Evolutionary conservation across 2,113 vertebrate species (phyloP).

Genomic region (Poeciliopsis turrubarensis): DNA sequence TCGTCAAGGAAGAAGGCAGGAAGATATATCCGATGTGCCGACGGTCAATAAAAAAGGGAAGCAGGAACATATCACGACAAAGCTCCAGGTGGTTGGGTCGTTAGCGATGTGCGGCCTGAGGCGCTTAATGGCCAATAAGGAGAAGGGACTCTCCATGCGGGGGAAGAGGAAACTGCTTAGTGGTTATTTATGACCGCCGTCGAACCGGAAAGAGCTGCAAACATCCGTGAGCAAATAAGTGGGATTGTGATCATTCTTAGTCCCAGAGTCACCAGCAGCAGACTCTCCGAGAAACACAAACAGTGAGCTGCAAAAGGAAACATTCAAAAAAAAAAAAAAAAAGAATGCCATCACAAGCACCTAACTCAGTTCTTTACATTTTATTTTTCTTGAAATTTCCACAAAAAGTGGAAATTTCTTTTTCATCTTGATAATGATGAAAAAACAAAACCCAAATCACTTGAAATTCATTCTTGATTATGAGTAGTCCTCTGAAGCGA

Average conservation of each 20-base stretch:
- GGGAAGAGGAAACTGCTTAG: slow-evolving; percentile 55
- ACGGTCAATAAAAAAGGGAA: slow-evolving; percentile 40
- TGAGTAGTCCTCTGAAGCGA: background rate
- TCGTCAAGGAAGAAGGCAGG: slow-evolving; percentile 15
- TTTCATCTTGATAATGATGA: too few species aligned
- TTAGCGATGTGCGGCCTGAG: slow-evolving; percentile 13
- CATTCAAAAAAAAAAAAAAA: too few species aligned
- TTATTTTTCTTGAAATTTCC: background rate
- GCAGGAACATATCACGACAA: slow-evolving; percentile 42
- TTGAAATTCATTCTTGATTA: background rate
- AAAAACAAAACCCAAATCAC: background rate
- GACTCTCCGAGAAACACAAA: background rate
- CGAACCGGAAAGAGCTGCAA: slow-evolving; percentile 14
- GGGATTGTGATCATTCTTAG: background rate
- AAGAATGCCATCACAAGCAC: background rate
- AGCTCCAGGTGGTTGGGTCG: slow-evolving; percentile 26
- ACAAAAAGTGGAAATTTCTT: too few species aligned
- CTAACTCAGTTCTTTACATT: background rate
- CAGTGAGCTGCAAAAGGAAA: background rate
- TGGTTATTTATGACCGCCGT: slow-evolving; percentile 31
- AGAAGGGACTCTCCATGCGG: slow-evolving; percentile 41
- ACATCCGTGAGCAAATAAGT: background rate
- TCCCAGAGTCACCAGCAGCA: background rate
- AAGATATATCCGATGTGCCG: slow-evolving; percentile 23
- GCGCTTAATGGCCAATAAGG: slow-evolving; percentile 28